Evolutionary conservation across 2,797 vertebrate genomes (phyloP).

Genomic region (Scolopax bukidnonensis): DNA sequence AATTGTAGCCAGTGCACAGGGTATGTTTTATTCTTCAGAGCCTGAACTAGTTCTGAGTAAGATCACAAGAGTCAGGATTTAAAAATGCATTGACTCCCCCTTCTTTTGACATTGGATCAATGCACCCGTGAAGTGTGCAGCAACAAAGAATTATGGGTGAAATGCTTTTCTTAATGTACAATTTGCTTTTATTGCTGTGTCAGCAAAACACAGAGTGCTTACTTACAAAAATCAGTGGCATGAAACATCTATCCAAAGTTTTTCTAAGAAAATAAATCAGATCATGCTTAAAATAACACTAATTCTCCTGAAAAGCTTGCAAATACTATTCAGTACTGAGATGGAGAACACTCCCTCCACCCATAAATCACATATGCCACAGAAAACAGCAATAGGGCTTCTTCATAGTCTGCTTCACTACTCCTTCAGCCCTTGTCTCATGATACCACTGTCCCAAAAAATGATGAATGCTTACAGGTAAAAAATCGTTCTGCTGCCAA

Average conservation of each 20-base stretch:
- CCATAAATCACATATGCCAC: not conserved
- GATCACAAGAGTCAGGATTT: not conserved
- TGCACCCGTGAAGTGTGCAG: not conserved
- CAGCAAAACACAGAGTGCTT: not conserved
- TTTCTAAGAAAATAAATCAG: not conserved
- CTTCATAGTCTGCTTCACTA: not conserved
- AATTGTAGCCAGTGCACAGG: not conserved
- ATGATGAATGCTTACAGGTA: not conserved
- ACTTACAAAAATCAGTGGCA: not conserved
- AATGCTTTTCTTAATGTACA: not conserved
- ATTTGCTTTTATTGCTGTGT: not conserved
- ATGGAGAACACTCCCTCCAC: not conserved
- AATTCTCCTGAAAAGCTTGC: not conserved
- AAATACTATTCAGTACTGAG: not conserved
- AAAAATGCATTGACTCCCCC: not conserved
- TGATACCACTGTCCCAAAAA: not conserved
- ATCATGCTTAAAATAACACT: not conserved
- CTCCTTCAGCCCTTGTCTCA: not conserved
- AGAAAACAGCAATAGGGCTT: not conserved
- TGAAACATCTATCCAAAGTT: not conserved
- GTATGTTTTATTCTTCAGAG: not conserved
- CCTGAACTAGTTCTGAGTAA: not conserved
- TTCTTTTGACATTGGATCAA: not conserved
- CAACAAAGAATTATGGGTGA: not conserved
- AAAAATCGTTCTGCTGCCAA: not conserved